A percentile compares a stretch with the other conserved stretches of the same genome.
These are phyloP conservation scores for Nyctibius bracteatus DNA, from an alignment of 2,113 vertebrate species.

Conservation along the genomic window DNA sequence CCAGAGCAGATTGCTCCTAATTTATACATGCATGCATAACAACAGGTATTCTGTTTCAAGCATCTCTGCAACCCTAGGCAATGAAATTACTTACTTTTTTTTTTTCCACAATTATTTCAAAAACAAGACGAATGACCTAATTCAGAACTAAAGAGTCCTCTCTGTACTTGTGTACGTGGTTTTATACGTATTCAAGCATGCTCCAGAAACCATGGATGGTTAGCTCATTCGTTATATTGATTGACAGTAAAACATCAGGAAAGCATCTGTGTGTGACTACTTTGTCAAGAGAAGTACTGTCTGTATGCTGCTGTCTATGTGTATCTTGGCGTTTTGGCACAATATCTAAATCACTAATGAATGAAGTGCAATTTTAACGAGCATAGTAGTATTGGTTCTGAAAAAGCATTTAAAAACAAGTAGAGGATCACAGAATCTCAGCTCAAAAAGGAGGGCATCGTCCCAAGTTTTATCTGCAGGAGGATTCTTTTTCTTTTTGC, in stretches of 20 bases:
- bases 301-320: not conserved
- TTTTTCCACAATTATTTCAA: not conserved
- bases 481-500: not conserved
- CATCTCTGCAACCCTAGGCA: not conserved
- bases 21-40: not conserved
- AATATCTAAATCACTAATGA: slow-evolving; percentile 15
- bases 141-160: not conserved
- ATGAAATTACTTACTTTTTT: not conserved
- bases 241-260: slow-evolving; percentile 19
- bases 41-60: slow-evolving; percentile 13
- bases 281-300: not conserved
- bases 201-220: not conserved
- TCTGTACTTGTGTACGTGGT: not conserved
- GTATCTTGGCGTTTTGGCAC: not conserved
- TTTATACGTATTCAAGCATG: not conserved
- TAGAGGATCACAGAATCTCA: not conserved
- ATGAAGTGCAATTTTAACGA: not conserved
- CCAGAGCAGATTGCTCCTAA: not conserved
- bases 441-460: not conserved
- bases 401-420: not conserved
- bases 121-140: not conserved
- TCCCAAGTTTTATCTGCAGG: not conserved
- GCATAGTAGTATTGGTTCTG: not conserved
- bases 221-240: slow-evolving; percentile 38
- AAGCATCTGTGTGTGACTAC: not conserved